phyloP scores from a whole-genome alignment of 2,113 vertebrate genomes.

The Felis catus region DNA sequence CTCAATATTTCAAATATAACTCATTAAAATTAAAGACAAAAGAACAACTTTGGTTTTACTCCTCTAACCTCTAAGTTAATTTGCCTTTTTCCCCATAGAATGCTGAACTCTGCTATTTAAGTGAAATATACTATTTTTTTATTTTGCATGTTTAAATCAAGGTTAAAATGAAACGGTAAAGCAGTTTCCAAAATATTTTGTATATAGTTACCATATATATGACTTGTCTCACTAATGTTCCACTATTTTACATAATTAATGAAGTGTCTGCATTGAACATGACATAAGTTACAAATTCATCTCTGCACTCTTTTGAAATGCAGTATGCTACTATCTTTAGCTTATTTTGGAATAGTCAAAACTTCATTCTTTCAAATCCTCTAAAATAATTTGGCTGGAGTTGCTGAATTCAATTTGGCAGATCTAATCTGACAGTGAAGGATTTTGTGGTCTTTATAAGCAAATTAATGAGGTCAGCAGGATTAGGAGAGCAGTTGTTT shows the following conservation, averaged over 20 bases:
- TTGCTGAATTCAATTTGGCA: constrained; percentile 8
- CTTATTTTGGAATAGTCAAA: constrained; percentile 1
- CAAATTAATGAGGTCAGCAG: constrained; percentile 32
- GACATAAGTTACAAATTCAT: neutral
- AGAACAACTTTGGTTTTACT: neutral
- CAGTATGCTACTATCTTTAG: neutral
- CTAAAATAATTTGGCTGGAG: neutral
- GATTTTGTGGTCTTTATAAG: neutral
- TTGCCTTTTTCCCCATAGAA: neutral
- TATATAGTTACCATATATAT: neutral
- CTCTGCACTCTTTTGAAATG: neutral
- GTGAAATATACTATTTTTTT: neutral
- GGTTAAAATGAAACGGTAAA: neutral
- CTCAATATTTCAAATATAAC: neutral
- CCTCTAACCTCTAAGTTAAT: neutral
- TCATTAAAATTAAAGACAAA: neutral
- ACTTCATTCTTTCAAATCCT: constrained; percentile 9
- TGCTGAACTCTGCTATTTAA: neutral
- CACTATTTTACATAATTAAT: neutral
- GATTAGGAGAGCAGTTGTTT: neutral
- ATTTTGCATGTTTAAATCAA: neutral
- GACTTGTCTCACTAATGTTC: neutral
- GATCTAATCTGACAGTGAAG: constrained; percentile 31
- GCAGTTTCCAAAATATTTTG: constrained; percentile 1
- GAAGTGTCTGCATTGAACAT: neutral